Base-by-base conservation (phyloP, 1,140 invertebrate species). In the Sarcophaga peregrina region DNA sequence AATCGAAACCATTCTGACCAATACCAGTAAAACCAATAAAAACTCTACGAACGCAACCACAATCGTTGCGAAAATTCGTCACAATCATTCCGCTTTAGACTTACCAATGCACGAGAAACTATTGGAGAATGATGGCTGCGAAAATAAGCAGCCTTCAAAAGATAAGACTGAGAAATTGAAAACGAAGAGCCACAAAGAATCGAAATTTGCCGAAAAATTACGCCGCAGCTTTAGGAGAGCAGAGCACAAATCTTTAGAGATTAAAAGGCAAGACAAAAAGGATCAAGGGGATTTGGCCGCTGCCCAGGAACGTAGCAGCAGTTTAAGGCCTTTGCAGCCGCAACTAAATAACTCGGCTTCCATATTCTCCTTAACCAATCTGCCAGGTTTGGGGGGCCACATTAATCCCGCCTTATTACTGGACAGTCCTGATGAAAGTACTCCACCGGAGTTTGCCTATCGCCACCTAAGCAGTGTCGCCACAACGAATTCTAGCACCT, bases 101-200 rank as follows among this genome's bases (percentile, higher is more conserved):
- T 58, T 37, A 76, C 85, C 82, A 86, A 89, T 89, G 88, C 88
- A 89, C 85, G 88, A 89, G 82, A 89, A 89, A 89, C 85, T 88
- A 25, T 78, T 89, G 68, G 88, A 89, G 37, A 86, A 87, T 83
- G 86, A 85, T 82, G 88, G 88, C 74, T 83, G 74, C 37, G 52
- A 82, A 68, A 76, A 68, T 6, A 72, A 17, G 5, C 75, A 47
- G 15, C 72, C 85, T 17, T 84, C 54, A 84, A 68, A 87, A 80
- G 85, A 86, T 74, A 89, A 89, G 86, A 85, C 84, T 86, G 88
- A 89, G 48, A 88, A 87, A 83, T 82, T 83, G 86, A 87, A 84
- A 15, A 25, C 48, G 25, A 89, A 87, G 76, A 82, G 85, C 17
- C 84, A 82, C 45, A 89, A 89, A 74, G 87, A 87, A 76, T 88